Percentiles rank a stretch among this genome's conserved stretches.
Conservation (phyloP, 2,888 invertebrate species). For the Lasioglossum malachurum region DNA sequence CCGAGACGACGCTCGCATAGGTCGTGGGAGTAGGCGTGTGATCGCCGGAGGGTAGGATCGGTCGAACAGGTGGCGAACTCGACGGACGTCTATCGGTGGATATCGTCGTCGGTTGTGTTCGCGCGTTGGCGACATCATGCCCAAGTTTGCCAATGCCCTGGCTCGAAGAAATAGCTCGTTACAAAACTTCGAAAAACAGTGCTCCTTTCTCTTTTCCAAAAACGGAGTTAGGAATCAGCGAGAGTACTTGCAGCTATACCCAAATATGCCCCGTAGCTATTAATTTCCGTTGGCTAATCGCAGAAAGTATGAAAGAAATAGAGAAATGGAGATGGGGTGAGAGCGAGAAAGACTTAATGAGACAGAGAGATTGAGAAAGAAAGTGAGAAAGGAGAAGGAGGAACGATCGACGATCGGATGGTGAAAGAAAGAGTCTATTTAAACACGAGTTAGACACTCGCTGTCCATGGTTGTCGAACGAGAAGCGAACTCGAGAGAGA, state of each 20-base stretch:
- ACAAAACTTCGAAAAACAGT: conserved; percentile 63
- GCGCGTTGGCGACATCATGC: conserved; percentile 85
- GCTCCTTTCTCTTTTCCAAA: conserved; percentile 73
- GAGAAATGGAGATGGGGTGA: background rate
- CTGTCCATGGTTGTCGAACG: background rate
- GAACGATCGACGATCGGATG: conserved; percentile 1
- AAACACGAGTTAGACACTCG: background rate
- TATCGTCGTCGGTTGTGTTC: conserved; percentile 34
- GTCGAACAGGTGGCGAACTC: conserved; percentile 21
- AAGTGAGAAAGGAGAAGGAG: background rate
- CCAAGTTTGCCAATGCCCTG: conserved; percentile 95
- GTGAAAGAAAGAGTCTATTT: background rate
- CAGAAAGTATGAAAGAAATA: background rate
- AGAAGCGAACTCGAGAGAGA: conserved; percentile 3
- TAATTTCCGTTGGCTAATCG: conserved; percentile 10
- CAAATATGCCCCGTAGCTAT: conserved; percentile 73
- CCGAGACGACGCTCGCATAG: conserved; percentile 5
- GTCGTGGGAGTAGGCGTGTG: conserved; percentile 4
- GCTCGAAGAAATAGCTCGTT: conserved; percentile 86
- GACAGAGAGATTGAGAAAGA: background rate
- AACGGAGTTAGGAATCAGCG: conserved; percentile 79
- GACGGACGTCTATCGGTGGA: conserved; percentile 31
- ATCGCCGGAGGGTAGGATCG: background rate
- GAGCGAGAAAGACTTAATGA: background rate
- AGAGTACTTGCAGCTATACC: conserved; percentile 83